These are phyloP conservation scores for Halcyon chelicuti DNA, from an alignment of 2,797 vertebrate species.

Conservation along the genomic window DNA sequence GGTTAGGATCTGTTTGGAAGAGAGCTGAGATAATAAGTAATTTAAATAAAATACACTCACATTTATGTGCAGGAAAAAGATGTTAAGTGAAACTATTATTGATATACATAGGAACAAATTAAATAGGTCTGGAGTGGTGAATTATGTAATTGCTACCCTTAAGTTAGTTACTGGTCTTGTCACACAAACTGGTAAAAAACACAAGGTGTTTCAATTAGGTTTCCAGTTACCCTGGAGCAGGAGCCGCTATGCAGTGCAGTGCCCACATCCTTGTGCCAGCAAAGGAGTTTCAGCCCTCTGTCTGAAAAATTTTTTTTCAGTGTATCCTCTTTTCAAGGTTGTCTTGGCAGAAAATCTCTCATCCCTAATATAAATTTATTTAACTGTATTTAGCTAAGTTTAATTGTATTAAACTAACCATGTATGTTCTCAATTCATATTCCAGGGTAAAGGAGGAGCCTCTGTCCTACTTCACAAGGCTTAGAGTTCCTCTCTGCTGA, in stretches of 20 bases:
- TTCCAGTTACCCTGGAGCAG: neutral
- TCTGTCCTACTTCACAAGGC: neutral
- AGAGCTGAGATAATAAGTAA: neutral
- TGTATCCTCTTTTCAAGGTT: neutral
- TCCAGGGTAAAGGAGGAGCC: neutral
- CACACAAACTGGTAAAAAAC: neutral
- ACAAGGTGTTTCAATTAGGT: neutral
- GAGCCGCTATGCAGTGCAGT: rapidly evolving
- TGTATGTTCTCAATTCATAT: neutral
- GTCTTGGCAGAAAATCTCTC: neutral
- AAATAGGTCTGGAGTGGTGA: neutral
- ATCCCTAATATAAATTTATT: neutral
- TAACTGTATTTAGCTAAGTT: neutral
- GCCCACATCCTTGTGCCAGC: neutral
- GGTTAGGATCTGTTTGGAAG: neutral
- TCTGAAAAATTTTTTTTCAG: neutral
- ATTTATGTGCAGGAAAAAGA: neutral
- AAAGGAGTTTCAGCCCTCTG: neutral
- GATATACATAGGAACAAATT: neutral
- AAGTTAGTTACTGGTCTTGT: neutral
- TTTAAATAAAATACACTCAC: neutral
- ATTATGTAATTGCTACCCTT: neutral
- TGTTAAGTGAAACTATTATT: neutral
- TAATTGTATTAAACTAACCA: neutral
- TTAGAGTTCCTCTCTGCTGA: neutral